Conservation (phyloP, 2,797 vertebrate species). For the Neosilurus mollespiculum region DNA sequence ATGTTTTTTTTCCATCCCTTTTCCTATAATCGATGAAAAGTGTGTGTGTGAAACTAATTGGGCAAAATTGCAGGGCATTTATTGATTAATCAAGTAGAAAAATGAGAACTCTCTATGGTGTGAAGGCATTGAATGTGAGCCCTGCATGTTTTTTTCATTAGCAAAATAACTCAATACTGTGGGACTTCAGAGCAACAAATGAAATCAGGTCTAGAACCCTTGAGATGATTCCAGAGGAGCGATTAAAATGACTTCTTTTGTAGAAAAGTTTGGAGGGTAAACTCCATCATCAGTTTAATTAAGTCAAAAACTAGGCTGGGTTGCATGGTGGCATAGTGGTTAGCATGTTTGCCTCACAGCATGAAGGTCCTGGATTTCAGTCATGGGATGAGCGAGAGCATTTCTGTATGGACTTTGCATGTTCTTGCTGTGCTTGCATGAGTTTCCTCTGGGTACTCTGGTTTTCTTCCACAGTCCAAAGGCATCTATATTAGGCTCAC, state of each 20-base stretch:
- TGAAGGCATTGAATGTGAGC: conserved; percentile 61
- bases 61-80: conserved; percentile 77
- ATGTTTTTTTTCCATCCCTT: conserved; percentile 68
- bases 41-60: conserved; percentile 78
- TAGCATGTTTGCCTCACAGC: too few species aligned
- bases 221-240: conserved; percentile 11
- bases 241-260: conserved; percentile 15
- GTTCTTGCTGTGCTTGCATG: too few species aligned
- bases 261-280: conserved; percentile 14
- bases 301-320: background rate
- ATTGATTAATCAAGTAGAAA: conserved; percentile 82
- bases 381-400: too few species aligned
- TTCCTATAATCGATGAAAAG: conserved; percentile 70
- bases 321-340: too few species aligned
- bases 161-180: conserved; percentile 66
- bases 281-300: conserved; percentile 13
- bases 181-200: conserved; percentile 57
- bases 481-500: too few species aligned
- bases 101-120: conserved; percentile 68
- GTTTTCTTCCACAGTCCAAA: too few species aligned
- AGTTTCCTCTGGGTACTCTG: too few species aligned
- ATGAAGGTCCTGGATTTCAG: too few species aligned
- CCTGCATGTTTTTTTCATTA: conserved; percentile 66
- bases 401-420: too few species aligned
- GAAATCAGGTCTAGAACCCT: conserved; percentile 19